A percentile compares a stretch with the other conserved stretches of the same genome.
Conservation (phyloP, 2,888 invertebrate genomes). For the Acrobasis consociella region DNA sequence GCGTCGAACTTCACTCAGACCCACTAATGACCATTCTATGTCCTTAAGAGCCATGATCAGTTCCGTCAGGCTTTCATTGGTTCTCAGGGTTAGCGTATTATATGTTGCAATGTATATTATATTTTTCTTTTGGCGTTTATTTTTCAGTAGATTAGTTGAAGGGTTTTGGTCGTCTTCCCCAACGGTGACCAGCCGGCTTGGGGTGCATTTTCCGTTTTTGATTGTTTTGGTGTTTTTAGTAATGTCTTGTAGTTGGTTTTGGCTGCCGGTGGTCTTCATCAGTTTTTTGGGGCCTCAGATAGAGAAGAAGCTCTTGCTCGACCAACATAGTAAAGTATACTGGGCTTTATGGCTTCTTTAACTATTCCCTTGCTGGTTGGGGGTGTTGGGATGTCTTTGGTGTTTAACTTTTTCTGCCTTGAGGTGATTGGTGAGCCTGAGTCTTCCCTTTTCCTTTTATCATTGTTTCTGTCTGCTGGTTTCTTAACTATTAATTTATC, state of each 20-base stretch:
- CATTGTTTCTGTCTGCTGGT: background rate
- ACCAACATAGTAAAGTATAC: background rate
- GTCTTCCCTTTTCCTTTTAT: background rate
- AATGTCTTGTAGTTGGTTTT: background rate
- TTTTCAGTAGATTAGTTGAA: slow-evolving; percentile 14
- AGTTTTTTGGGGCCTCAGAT: background rate
- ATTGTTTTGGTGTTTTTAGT: background rate
- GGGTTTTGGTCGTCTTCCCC: slow-evolving; percentile 31
- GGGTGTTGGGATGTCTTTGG: background rate
- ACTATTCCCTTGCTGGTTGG: background rate
- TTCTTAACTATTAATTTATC: background rate
- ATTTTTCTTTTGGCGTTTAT: background rate
- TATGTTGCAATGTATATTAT: slow-evolving; percentile 22
- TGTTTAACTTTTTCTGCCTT: background rate
- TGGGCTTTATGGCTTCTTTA: background rate
- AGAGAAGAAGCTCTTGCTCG: background rate
- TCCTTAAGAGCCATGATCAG: background rate
- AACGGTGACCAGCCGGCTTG: slow-evolving; percentile 31
- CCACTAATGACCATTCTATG: slow-evolving; percentile 8
- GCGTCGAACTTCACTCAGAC: slow-evolving; percentile 10
- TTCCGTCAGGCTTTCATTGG: too few species aligned
- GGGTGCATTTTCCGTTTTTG: background rate
- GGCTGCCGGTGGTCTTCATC: background rate
- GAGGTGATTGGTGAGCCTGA: background rate
- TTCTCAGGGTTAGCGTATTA: background rate